Evolutionary conservation across 2,113 vertebrate species (phyloP), one percentile per base, ranked within the genome.

Genomic region (Labeo catla): DNA sequence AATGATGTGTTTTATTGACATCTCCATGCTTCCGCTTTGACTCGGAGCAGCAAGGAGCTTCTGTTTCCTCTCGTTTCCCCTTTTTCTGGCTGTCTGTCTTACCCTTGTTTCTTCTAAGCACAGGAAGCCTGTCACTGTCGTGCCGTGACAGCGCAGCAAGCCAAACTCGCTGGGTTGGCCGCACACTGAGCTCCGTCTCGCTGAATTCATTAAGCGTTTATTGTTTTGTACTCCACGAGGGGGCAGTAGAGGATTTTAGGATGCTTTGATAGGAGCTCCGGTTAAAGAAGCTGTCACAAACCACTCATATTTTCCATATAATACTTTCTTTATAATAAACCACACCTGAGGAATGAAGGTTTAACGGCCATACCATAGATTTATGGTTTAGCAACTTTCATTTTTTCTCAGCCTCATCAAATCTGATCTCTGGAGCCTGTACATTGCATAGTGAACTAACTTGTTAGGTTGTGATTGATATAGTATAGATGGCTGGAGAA

Each of bases 181-280:
- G 57, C 57, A 68, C 80, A 52, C 54, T 52, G 80, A 73, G 43
- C 72, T 50, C 66, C 34, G 50, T 54, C 52, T 28, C 7, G 2
- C 34, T 49, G 34, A n/a, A 54, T 74, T 23, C 16, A 34, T 19
- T 5, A 21, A 11, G 54, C 13, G 21, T 72, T 23, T 10, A 8
- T 6, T 2, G 15, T 36, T 19, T 4, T 63, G 34, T 21, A 21
- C 36, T 76, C 34, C 87, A 52, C 83, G 87, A 88, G 89, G 83
- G 86, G 86, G 89, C 89, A 87, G 21, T 88, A 85, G 79, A 87
- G 79, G 78, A 90, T 86, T 78, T 88, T 78, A n/a, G 77, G 77
- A 84, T 50, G n/a, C 13, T 23, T 73, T 83, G 13, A 73, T 10
- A 23, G 6, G 34, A 76, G 45, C 45, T 47, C 72, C n/a, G 47